phyloP scores from a whole-genome alignment of 2,113 vertebrate species.

The Tor tambroides region DNA sequence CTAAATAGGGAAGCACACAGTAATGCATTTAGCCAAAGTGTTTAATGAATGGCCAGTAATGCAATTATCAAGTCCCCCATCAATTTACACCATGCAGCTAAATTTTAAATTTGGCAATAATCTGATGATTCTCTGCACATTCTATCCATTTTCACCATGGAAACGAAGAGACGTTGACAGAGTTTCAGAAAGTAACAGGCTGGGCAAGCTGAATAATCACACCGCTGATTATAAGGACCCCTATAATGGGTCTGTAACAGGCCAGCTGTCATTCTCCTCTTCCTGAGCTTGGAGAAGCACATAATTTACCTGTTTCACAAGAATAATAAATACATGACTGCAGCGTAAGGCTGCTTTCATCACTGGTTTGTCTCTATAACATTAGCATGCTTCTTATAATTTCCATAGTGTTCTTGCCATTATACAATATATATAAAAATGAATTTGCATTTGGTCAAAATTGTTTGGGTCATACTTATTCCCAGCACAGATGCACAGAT shows the following conservation, averaged over 20 bases:
- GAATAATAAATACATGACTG: neutral
- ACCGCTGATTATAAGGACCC: neutral
- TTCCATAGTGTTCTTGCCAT: neutral
- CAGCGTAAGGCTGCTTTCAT: neutral
- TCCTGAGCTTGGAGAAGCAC: neutral
- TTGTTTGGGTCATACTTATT: neutral
- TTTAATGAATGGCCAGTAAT: neutral
- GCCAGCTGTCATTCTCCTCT: neutral
- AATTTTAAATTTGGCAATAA: neutral
- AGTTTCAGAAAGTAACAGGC: neutral
- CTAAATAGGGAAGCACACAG: neutral
- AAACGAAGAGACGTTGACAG: neutral
- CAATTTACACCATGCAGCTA: neutral
- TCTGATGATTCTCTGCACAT: neutral
- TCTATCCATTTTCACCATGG: neutral
- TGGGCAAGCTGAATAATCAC: conserved; percentile 13
- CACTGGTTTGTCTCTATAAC: neutral
- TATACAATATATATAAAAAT: neutral
- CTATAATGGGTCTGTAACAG: conserved; percentile 7
- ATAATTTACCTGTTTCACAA: neutral
- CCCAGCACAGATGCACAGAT: neutral
- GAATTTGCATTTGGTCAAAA: neutral
- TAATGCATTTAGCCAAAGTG: neutral
- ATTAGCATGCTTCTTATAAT: neutral
- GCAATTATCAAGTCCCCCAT: conserved; percentile 7